Conservation (phyloP, 37 sponge, comb jelly and placozoan species). For the Petrosia ficiformis region DNA sequence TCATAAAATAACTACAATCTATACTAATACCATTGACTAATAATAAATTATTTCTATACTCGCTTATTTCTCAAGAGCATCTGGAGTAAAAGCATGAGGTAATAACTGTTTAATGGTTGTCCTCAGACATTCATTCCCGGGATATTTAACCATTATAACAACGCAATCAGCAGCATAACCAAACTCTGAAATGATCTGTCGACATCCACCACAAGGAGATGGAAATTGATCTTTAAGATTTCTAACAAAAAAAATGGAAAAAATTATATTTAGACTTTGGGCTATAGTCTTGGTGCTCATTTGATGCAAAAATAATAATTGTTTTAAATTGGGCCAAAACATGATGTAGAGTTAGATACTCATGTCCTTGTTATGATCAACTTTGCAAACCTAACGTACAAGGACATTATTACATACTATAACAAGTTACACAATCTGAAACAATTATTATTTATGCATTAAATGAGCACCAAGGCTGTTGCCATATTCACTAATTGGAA, state of each 20-base stretch:
- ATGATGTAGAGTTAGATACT: too few species aligned
- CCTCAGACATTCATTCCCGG: neutral
- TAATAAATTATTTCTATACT: neutral
- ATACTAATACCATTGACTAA: too few species aligned
- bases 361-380: too few species aligned
- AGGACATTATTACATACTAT: too few species aligned
- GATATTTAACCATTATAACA: conserved; percentile 41
- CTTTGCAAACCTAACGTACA: too few species aligned
- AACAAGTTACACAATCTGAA: too few species aligned
- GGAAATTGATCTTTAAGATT: conserved; percentile 53
- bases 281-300: too few species aligned
- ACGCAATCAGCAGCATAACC: conserved; percentile 21
- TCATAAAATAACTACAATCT: too few species aligned
- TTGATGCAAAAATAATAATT: neutral
- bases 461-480: too few species aligned
- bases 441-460: too few species aligned
- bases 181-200: conserved; percentile 85
- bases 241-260: conserved; percentile 10
- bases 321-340: neutral
- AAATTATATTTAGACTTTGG: neutral
- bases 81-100: conserved; percentile 39
- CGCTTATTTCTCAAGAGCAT: neutral
- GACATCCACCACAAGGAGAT: conserved; percentile 85
- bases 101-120: conserved; percentile 42
- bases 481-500: too few species aligned